Conservation (phyloP, 2,113 vertebrate genomes). For the Tenebrosternarchus preto region DNA sequence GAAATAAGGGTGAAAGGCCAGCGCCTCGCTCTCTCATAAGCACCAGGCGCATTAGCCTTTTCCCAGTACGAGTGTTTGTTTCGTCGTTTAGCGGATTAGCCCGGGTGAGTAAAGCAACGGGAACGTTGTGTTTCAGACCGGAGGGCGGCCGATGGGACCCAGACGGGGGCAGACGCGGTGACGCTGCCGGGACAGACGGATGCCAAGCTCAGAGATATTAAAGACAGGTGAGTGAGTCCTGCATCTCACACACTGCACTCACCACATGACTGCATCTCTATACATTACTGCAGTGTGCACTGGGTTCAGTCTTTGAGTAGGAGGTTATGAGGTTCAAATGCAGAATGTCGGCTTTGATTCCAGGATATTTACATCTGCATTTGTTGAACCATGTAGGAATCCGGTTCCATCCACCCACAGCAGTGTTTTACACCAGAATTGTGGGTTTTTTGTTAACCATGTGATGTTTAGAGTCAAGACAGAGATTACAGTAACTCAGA, state of each 20-base stretch:
- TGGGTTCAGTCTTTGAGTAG: not conserved
- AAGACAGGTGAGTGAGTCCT: constrained; percentile 69
- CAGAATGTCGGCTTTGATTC: too few species aligned
- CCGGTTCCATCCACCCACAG: too few species aligned
- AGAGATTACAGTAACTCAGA: not conserved
- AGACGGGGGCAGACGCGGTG: constrained; percentile 59
- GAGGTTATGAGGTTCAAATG: too few species aligned
- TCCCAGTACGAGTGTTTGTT: not conserved
- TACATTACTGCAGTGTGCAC: not conserved
- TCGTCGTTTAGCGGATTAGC: not conserved
- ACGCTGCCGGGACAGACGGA: constrained; percentile 59
- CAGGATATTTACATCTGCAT: not conserved
- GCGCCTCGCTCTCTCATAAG: not conserved
- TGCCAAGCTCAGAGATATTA: constrained; percentile 65
- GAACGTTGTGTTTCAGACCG: constrained; percentile 63
- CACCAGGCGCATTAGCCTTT: not conserved
- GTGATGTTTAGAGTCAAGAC: not conserved
- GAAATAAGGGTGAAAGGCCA: not conserved
- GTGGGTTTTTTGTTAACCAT: not conserved
- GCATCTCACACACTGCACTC: not conserved
- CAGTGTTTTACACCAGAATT: too few species aligned
- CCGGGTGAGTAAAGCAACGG: not conserved
- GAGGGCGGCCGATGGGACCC: constrained; percentile 68
- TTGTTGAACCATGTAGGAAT: too few species aligned
- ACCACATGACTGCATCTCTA: not conserved